A percentile compares a stretch with the other conserved stretches of the same genome.
Evolutionary conservation across 2,797 vertebrate species (phyloP).

Genomic region (Threskiornis aethiopicus): DNA sequence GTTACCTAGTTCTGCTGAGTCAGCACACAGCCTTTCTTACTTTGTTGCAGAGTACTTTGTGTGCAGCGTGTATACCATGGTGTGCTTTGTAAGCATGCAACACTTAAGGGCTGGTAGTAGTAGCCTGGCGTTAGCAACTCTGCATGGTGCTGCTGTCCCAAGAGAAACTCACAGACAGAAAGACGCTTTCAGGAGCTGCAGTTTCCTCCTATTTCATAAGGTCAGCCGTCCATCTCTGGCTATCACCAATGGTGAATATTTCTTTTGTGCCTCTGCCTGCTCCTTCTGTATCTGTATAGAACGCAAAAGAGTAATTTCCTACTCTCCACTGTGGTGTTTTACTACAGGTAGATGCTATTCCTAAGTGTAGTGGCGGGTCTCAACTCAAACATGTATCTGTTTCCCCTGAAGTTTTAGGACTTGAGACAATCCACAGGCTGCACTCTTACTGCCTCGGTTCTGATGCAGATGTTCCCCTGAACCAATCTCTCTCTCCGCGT

Average conservation of each 20-base stretch:
- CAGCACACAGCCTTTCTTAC: background rate
- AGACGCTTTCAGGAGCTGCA: background rate
- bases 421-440: background rate
- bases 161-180: background rate
- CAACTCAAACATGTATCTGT: background rate
- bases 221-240: background rate
- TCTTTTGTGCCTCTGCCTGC: background rate
- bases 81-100: background rate
- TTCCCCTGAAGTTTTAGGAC: background rate
- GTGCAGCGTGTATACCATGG: background rate
- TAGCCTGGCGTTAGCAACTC: background rate
- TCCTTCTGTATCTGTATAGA: background rate
- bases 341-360: background rate
- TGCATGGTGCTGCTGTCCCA: background rate
- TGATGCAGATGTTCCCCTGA: background rate
- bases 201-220: background rate
- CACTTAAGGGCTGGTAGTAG: background rate
- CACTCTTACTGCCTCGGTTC: background rate
- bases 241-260: background rate
- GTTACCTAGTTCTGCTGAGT: background rate
- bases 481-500: background rate
- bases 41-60: background rate
- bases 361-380: background rate
- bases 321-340: background rate
- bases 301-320: background rate